These are phyloP conservation scores for Pseudolaguvia tuberculata DNA, from an alignment of 2,113 vertebrate species.

Conservation along the genomic window DNA sequence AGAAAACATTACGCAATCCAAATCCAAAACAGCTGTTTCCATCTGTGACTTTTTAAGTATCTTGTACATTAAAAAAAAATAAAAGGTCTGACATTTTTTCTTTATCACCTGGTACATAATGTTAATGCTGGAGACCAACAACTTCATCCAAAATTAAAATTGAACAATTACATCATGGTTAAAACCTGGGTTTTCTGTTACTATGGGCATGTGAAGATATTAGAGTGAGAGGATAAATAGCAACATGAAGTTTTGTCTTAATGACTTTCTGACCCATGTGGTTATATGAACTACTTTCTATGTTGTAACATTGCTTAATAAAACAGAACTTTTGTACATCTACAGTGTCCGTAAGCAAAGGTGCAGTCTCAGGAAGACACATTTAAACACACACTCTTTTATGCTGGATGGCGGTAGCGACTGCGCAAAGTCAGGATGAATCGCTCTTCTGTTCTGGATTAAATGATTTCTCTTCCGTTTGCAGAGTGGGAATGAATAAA, in stretches of 20 bases:
- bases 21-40: too few relatives aligned
- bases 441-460: conserved; percentile 48
- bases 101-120: neutral
- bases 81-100: too few relatives aligned
- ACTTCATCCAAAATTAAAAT: neutral
- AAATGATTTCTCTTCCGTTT: conserved; percentile 45
- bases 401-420: conserved; percentile 9
- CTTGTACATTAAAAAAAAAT: too few relatives aligned
- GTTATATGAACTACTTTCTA: neutral
- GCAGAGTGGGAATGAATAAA: conserved; percentile 43
- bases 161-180: too few relatives aligned
- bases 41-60: too few relatives aligned
- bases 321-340: neutral
- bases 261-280: neutral
- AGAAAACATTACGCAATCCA: too few relatives aligned
- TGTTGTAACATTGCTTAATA: neutral
- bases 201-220: neutral
- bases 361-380: neutral
- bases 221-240: neutral
- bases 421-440: conserved; percentile 41
- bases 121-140: neutral
- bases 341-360: neutral
- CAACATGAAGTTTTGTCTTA: neutral
- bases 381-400: conserved; percentile 19
- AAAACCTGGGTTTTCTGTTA: neutral